These are phyloP conservation scores for Ascidia mentula DNA, from an alignment of 23 tunicate species.

Conservation along the genomic window DNA sequence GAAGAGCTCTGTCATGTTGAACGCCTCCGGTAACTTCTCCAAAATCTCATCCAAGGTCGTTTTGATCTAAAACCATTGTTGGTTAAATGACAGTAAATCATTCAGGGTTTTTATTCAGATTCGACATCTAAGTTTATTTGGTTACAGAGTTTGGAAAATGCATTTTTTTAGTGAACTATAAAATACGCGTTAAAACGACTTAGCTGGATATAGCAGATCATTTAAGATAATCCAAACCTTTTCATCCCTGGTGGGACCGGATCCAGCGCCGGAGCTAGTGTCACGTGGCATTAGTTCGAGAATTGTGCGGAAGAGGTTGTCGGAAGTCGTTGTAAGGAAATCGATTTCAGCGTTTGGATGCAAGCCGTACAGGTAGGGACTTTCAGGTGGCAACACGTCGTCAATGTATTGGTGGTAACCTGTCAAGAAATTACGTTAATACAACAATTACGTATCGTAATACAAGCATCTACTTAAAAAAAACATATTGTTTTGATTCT, in stretches of 20 bases:
- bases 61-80: constrained; percentile 61
- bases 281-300: constrained; percentile 94
- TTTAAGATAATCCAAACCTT: constrained; percentile 63
- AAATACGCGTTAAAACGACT: too few relatives aligned
- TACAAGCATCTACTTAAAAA: too few relatives aligned
- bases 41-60: constrained; percentile 73
- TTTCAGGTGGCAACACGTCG: constrained; percentile 92
- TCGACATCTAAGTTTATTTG: too few relatives aligned
- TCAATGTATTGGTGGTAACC: constrained; percentile 98
- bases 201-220: too few relatives aligned
- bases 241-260: constrained; percentile 92
- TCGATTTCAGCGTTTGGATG: constrained; percentile 99
- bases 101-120: too few relatives aligned
- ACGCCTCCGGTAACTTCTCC: constrained; percentile 88
- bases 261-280: constrained; percentile 74
- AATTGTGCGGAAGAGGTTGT: constrained; percentile 88
- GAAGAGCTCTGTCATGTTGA: constrained; percentile 85
- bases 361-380: constrained; percentile 92
- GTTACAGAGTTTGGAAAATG: too few relatives aligned
- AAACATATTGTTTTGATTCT: too few relatives aligned
- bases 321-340: constrained; percentile 93
- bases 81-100: too few relatives aligned
- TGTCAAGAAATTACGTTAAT: too few relatives aligned
- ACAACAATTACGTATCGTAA: too few relatives aligned
- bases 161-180: too few relatives aligned